Evolutionary conservation across 1,140 invertebrate species (phyloP).

Genomic region (Triops cancriformis): DNA sequence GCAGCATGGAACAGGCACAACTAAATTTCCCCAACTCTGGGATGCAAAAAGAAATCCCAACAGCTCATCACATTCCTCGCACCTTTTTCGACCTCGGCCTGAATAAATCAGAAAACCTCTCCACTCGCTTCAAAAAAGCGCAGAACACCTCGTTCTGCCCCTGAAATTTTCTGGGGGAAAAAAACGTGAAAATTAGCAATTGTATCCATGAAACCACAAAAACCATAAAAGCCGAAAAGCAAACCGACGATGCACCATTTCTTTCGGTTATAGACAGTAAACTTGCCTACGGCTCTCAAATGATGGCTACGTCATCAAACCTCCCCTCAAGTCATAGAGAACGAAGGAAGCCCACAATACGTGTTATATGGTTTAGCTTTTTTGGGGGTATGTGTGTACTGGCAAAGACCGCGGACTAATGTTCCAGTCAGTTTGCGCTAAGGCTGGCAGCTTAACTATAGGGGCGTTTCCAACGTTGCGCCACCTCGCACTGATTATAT

Average conservation of each 20-base stretch:
- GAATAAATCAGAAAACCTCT: conserved; percentile 12
- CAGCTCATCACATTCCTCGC: conserved; percentile 12
- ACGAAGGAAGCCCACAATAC: too few species aligned
- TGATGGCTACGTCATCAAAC: too few species aligned
- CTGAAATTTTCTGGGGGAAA: neutral
- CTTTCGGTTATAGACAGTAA: too few species aligned
- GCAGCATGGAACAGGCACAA: neutral
- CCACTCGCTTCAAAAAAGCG: neutral
- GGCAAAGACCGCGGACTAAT: neutral
- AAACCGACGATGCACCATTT: too few species aligned
- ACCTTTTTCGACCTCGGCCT: conserved; percentile 6
- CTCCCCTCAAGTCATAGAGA: too few species aligned
- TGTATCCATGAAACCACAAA: neutral
- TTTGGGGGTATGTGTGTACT: neutral
- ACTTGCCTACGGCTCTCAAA: too few species aligned
- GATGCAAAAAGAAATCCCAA: conserved; percentile 1
- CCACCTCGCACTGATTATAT: neutral
- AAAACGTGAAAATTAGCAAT: neutral
- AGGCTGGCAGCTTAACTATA: neutral
- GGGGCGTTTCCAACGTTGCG: neutral
- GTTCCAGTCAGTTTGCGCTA: neutral
- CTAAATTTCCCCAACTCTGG: neutral
- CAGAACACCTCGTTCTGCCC: neutral
- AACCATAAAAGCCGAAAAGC: too few species aligned
- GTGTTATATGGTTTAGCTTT: too few species aligned